Evolutionary conservation across 1,140 invertebrate genomes (phyloP), one percentile per base, ranked within the genome.

Genomic region (Pseudomyrmex pallidus): DNA sequence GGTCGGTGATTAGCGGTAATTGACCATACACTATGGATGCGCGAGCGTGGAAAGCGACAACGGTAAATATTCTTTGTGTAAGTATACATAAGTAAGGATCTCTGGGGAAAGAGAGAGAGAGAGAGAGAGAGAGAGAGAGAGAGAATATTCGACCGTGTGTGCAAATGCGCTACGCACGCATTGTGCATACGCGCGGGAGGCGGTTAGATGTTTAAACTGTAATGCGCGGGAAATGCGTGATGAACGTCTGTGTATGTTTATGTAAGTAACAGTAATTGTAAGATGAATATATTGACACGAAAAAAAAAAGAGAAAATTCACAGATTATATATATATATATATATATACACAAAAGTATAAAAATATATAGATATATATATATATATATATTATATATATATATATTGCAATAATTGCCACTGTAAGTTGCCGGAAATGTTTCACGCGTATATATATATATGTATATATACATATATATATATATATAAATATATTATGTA

Each of bases 381-480:
- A 78, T 72, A 85, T 64, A 82, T 85, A 74, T 82, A 50, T 67
- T 22, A 56, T 78, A 68, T 70, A 70, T 80, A 70, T 70, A 70
- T 84, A 83, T 77, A 77, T 85, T 85, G 83, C 82, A 85, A 85
- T 85, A 85, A 83, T 84, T 85, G 82, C 77, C 54, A 76, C 72
- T 85, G 61, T 70, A 83, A 85, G 78, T 74, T 63, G 54, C 82
- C 76, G 68, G 63, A 74, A 35, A 68, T 82, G 83, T 85, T 84
- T 84, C 35, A 84, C 74, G 74, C 64, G 35, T 85, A 64, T 64
- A 62, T 68, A 74, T 56, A 46, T 83, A 74, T 66, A 83, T 85
- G 57, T 64, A 62, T 68, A 74, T 56, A 46, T 83, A 74, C 59
- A 83, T 77, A 73, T 52, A 74, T 77, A 66, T 77, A 66, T 46